Evolutionary conservation across 2,797 vertebrate genomes (phyloP).

Genomic region (Sebastes taczanowskii): DNA sequence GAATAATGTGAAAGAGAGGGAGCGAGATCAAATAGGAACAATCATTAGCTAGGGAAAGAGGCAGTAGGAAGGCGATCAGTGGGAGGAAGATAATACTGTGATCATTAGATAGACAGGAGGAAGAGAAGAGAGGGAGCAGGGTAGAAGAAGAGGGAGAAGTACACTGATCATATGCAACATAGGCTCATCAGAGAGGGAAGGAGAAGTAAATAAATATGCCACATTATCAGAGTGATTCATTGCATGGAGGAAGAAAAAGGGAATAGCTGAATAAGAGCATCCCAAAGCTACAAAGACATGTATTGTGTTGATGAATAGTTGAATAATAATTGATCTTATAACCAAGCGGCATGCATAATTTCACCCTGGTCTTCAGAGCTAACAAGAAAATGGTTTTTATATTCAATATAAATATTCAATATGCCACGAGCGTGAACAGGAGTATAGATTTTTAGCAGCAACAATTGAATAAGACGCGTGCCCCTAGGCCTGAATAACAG

Average conservation of each 20-base stretch:
- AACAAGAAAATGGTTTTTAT: background rate
- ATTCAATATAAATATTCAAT: constrained; percentile 31
- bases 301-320: constrained; percentile 2
- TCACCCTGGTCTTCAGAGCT: background rate
- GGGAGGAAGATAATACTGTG: constrained; percentile 41
- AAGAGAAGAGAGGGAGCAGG: background rate
- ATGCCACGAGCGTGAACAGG: background rate
- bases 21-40: constrained; percentile 59
- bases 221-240: constrained; percentile 19
- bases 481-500: constrained; percentile 41
- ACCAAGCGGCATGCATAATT: background rate
- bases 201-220: constrained; percentile 6
- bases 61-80: constrained; percentile 40
- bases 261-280: background rate
- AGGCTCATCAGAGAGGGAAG: background rate
- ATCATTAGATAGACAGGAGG: constrained; percentile 49
- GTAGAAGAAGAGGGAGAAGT: background rate
- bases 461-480: constrained; percentile 36
- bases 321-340: constrained; percentile 37
- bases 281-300: background rate
- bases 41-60: constrained; percentile 56
- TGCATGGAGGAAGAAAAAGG: background rate
- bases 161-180: constrained; percentile 15
- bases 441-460: constrained; percentile 36
- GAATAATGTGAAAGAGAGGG: constrained; percentile 40